Evolutionary conservation across 2,888 invertebrate genomes (phyloP).

Genomic region (Leptinotarsa haldemani): DNA sequence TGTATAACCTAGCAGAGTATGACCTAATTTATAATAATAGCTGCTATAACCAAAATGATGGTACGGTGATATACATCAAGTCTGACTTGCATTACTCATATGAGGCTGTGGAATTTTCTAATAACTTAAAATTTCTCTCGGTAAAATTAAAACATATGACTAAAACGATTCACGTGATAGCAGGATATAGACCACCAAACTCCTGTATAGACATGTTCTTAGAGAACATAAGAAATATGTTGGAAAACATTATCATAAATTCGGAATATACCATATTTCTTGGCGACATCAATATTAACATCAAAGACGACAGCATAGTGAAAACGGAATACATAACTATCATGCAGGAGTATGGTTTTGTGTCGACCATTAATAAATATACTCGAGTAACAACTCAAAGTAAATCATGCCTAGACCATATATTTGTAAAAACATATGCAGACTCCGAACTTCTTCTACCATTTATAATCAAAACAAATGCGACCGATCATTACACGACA

Average conservation of each 20-base stretch:
- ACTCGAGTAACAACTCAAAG: constrained; percentile 12
- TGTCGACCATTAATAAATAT: constrained; percentile 9
- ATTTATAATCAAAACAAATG: constrained; percentile 17
- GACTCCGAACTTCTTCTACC: constrained; percentile 17
- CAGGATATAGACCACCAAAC: constrained; percentile 11
- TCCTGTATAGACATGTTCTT: neutral
- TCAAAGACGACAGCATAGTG: constrained; percentile 6
- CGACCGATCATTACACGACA: constrained; percentile 17
- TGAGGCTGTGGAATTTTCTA: constrained; percentile 7
- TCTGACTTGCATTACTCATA: constrained; percentile 6
- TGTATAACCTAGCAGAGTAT: constrained; percentile 1
- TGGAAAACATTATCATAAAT: constrained; percentile 11
- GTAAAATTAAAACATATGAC: neutral
- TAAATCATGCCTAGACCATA: constrained; percentile 8
- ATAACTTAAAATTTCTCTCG: constrained; percentile 5
- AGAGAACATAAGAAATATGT: neutral
- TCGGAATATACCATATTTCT: constrained; percentile 11
- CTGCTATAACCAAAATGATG: constrained; percentile 8
- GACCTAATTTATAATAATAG: constrained; percentile 8
- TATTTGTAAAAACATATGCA: constrained; percentile 13
- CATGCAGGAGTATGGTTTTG: constrained; percentile 7
- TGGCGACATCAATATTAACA: constrained; percentile 10
- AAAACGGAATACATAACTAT: constrained; percentile 13
- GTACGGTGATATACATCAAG: constrained; percentile 4
- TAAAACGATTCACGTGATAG: constrained; percentile 5